Percentiles rank a stretch among this genome's conserved stretches.
Evolutionary conservation across 2,113 vertebrate species (phyloP).

Genomic region (Chaetorhynchus papuensis): DNA sequence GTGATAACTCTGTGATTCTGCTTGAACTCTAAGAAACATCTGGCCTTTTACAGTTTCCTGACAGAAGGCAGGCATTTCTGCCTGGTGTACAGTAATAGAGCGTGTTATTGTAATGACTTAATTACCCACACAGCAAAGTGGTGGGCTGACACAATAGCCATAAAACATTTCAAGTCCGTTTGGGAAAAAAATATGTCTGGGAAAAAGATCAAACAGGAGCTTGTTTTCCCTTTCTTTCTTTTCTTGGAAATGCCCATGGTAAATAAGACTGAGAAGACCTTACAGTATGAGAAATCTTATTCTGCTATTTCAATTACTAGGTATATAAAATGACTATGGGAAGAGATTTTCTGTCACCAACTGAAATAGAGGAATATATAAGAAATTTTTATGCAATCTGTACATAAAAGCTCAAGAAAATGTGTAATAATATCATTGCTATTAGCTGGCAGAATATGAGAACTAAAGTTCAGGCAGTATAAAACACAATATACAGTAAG

Average conservation of each 20-base stretch:
- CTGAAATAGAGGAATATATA: background rate
- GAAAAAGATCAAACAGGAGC: background rate
- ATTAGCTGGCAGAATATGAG: background rate
- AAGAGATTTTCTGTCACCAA: background rate
- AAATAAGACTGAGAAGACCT: background rate
- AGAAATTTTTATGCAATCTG: background rate
- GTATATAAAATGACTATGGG: background rate
- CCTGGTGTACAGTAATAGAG: background rate
- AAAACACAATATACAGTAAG: background rate
- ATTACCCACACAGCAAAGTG: background rate
- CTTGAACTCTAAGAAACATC: background rate
- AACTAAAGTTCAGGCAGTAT: background rate
- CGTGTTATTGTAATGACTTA: background rate
- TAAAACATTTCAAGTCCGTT: background rate
- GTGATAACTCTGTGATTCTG: background rate
- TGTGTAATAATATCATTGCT: background rate
- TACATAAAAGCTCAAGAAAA: background rate
- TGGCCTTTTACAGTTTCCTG: slow-evolving; percentile 13
- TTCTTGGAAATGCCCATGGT: background rate
- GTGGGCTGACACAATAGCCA: background rate
- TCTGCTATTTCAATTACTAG: background rate
- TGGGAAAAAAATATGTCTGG: background rate
- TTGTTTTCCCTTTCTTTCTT: background rate
- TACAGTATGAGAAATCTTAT: background rate
- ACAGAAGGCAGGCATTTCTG: slow-evolving; percentile 13